Conservation (phyloP, 2,113 vertebrate genomes). For the Mesembrinibis cayennensis region DNA sequence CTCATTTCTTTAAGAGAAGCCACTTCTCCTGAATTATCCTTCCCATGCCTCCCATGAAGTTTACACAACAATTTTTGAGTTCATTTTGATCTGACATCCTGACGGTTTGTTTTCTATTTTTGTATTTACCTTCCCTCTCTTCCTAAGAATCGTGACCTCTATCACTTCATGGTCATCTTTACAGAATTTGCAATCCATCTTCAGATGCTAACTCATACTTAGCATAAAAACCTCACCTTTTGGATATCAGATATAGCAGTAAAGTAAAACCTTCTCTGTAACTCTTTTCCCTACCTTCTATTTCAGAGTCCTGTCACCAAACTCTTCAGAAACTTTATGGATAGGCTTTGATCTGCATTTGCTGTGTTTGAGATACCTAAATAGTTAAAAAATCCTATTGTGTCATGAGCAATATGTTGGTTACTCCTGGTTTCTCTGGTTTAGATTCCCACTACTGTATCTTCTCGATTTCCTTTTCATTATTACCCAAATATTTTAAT, state of each 20-base stretch:
- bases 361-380: not conserved
- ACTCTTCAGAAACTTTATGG: not conserved
- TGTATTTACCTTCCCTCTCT: not conserved
- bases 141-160: not conserved
- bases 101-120: not conserved
- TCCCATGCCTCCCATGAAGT: not conserved
- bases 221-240: not conserved
- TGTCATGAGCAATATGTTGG: not conserved
- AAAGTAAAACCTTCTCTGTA: not conserved
- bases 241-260: not conserved
- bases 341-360: not conserved
- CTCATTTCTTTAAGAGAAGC: not conserved
- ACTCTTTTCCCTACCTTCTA: not conserved
- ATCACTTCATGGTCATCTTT: not conserved
- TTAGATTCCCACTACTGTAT: not conserved
- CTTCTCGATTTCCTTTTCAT: not conserved
- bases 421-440: not conserved
- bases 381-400: not conserved
- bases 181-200: not conserved
- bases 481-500: not conserved
- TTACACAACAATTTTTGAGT: not conserved
- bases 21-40: not conserved
- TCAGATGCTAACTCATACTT: not conserved
- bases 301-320: not conserved
- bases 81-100: not conserved